Evolutionary conservation across 2,888 invertebrate genomes (phyloP), one percentile per base, ranked within the genome.

Genomic region (Drosophila differens): DNA sequence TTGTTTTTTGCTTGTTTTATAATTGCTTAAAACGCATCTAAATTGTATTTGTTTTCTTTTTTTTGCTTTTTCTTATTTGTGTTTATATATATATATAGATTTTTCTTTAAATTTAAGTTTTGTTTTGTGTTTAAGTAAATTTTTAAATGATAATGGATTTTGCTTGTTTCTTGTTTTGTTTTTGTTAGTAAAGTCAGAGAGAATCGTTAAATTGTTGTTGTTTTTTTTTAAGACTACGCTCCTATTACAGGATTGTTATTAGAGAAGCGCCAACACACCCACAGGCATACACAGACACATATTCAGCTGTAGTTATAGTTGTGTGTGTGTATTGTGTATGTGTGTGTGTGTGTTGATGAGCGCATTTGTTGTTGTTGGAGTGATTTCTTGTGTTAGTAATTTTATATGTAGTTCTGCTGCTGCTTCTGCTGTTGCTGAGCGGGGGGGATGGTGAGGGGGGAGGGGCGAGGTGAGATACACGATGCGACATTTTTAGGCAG

Each of bases 401-500:
- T 89, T 81, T 85, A 84, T 82, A 81, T 84, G 81, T 89, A 83
- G 76, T 75, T 59, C 75, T 84, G 68, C 25, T 47, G 25, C 16
- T 82, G 82, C 71, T 75, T 76, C 78, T 76, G 77, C 74, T 78
- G 77, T 75, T 72, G 75, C 79, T 69, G 51, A 66, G 69, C 65
- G 70, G 67, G 66, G 66, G 33, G 57, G 7, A 16, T 25, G 37
- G 19, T 35, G 25, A 55, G n/a, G 28, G 25, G 47, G 9, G 28
- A 25, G 25, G 25, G 28, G 55, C 39, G 55, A 57, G 55, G 63
- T 53, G 47, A 47, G 58, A 33, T 49, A 47, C 47, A 39, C 44
- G 25, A 32, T 79, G 25, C 35, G 57, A 65, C 63, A 47, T 83
- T 93, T 93, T 93, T 93, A 93, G 91, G 93, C 93, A 90, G 93